Evolutionary conservation across 2,113 vertebrate genomes (phyloP).

Genomic region (Pungitius pungitius): DNA sequence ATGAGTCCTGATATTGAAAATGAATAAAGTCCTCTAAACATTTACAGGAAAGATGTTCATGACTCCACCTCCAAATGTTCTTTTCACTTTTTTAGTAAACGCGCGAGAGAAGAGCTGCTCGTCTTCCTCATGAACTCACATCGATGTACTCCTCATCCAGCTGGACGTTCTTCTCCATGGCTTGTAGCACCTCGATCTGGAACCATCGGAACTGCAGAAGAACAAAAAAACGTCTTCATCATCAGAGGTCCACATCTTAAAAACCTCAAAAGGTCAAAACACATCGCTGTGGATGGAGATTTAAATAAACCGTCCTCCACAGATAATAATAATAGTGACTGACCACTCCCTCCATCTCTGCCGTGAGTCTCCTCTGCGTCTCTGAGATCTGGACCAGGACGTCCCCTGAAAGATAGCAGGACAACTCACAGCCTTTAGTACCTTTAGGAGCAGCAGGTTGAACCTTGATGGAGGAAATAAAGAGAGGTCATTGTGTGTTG

Average conservation of each 20-base stretch:
- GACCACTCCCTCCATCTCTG: conserved; percentile 93
- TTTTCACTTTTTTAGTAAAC: too few relatives aligned
- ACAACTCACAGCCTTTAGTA: background rate
- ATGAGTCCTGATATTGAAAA: too few relatives aligned
- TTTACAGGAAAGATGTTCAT: too few relatives aligned
- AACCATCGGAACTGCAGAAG: conserved; percentile 89
- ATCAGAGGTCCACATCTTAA: conserved; percentile 1
- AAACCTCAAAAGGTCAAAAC: too few relatives aligned
- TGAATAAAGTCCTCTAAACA: too few relatives aligned
- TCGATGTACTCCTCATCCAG: conserved; percentile 94
- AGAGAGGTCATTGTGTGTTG: too few relatives aligned
- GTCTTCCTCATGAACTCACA: conserved; percentile 76
- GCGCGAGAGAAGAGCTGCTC: too few relatives aligned
- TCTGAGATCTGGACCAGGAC: conserved; percentile 94
- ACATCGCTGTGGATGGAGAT: too few relatives aligned
- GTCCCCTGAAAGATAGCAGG: conserved; percentile 81
- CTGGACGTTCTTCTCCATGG: conserved; percentile 95
- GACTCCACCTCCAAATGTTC: too few relatives aligned
- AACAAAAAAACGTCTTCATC: background rate
- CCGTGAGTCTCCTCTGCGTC: conserved; percentile 88
- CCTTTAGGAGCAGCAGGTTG: too few relatives aligned
- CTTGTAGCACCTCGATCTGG: conserved; percentile 90
- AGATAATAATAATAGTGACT: conserved; percentile 64
- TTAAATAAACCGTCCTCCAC: background rate
- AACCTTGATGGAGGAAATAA: too few relatives aligned